phyloP scores from a whole-genome alignment of 92 coral and sea anemone genomes.

The Micromussa lordhowensis region DNA sequence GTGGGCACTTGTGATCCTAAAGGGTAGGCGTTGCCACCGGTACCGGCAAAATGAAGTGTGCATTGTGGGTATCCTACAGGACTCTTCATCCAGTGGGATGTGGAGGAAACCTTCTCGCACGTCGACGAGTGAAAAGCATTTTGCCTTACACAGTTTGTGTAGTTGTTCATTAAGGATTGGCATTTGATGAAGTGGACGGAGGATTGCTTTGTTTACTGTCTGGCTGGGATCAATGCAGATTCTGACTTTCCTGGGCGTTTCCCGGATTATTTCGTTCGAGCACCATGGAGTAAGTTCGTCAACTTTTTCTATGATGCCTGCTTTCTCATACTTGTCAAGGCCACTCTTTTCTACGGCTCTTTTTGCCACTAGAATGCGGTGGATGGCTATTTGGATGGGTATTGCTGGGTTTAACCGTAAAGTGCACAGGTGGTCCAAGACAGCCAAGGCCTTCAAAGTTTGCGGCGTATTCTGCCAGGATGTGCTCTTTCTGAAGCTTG shows the following conservation, averaged over 20 bases:
- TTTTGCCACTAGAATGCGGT: conserved; percentile 61
- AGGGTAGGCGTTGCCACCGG: too few relatives aligned
- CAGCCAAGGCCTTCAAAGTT: conserved; percentile 53
- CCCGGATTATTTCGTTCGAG: conserved; percentile 57
- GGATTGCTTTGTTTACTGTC: conserved; percentile 65
- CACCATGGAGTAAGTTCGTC: conserved; percentile 67
- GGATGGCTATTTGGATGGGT: conserved; percentile 61
- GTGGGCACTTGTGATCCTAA: too few relatives aligned
- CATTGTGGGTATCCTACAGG: too few relatives aligned
- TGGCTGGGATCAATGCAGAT: conserved; percentile 65
- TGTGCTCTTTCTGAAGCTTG: conserved; percentile 36
- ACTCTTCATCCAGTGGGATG: too few relatives aligned
- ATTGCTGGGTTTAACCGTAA: conserved; percentile 14
- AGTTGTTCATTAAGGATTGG: too few relatives aligned
- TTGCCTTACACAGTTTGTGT: too few relatives aligned
- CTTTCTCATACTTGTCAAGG: conserved; percentile 54
- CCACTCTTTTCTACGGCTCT: conserved; percentile 54
- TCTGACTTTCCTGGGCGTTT: conserved; percentile 67
- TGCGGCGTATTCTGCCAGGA: conserved; percentile 46
- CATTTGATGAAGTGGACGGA: conserved; percentile 58
- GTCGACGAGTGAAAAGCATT: too few relatives aligned
- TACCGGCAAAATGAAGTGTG: too few relatives aligned
- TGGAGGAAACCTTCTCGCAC: too few relatives aligned
- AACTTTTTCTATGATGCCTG: conserved; percentile 59
- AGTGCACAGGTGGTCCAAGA: conserved; percentile 61